Evolutionary conservation across 1,140 invertebrate genomes (phyloP), one percentile per base, ranked within the genome.

Genomic region (Musca vetustissima): DNA sequence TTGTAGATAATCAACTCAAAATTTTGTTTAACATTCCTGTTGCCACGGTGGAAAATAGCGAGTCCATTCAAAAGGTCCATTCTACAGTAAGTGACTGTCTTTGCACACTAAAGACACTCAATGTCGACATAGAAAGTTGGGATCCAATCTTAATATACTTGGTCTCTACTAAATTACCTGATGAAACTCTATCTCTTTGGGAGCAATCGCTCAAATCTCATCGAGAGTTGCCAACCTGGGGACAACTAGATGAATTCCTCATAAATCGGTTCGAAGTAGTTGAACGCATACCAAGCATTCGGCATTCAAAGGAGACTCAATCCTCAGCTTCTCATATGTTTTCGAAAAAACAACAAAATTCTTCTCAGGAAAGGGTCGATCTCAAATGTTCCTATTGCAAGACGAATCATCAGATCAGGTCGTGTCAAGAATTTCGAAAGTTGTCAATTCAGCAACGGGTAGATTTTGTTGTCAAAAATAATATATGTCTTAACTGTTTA

Each of bases 61-160:
- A 55, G 19, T 55, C 52, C 1, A 55, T 55, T 22, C 22, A 55
- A 24, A 55, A 22, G 24, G 9, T 55, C 24, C 52, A 55, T 24
- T 55, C 52, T 1, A 55, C 52, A 22, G 22, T 55, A 2, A 55
- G 19, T 7, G 19, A 22, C 52, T 55, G 52, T 22, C 15, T 55
- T 24, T 24, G 19, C 2, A 22, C 52, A 14, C 22, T 22, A 11
- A 55, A 24, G 24, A 21, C 52, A 2, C 21, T 55, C 17, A 55
- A 55, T 4, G 52, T 55, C 8, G 24, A 24, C 13, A 22, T 55
- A 55, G 52, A 55, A 14, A 22, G 22, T 24, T 67, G 50, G 50
- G 52, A 67, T 50, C 66, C 50, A 22, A 55, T 67, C 7, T 11
- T 67, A 14, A 36, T 67, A 28, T 67, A 55, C 21, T 22, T 67